Base-by-base conservation (phyloP, 2,797 vertebrate genomes). In the Melopsittacus undulatus region DNA sequence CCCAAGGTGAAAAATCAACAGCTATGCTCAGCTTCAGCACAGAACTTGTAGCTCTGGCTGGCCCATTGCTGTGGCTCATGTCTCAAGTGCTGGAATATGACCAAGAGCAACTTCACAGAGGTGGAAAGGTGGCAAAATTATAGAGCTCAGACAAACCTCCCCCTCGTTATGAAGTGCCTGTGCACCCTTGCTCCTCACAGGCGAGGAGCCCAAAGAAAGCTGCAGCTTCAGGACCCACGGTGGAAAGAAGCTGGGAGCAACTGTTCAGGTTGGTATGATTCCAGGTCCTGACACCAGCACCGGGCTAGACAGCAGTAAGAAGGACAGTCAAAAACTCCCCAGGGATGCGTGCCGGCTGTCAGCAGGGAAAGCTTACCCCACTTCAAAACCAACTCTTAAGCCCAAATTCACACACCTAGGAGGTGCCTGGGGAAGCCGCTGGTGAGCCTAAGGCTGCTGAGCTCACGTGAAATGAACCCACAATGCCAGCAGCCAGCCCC, bases 381-480 rank as follows among this genome's bases (percentile, higher is more conserved):
- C 46, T 13, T 61, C 54, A 48, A 32, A n/a, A n/a, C n/a, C n/a
- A n/a, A n/a, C n/a, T n/a, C 32, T 70, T 9, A 56, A 64, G 11
- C 20, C 43, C 36, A 57, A 49, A 51, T 57, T 21, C 36, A 20
- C 42, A 30, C 0, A 3, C 42, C 32, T 13, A 49, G 32, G 30
- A 54, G 52, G 30, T 54, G 52, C 52, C 52, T 85, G 51, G 30
- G 52, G 49, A 42, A 24, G 49, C 42, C 46, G 38, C 5, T 4
- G 2, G 51, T 2, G 3, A 68, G 46, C 23, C 46, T 34, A 16
- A 13, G 34, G 73, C 24, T 45, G 66, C 74, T 56, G 38, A 88
- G 46, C 54, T n/a, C 43, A 7, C 12, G 0, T 2, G 22, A 7
- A 24, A 27, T 1, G 10, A 67, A 23, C 22, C 24, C 67, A 2